Base-by-base conservation (phyloP, 2,888 invertebrate genomes). In the Azorinus chamasolen region DNA sequence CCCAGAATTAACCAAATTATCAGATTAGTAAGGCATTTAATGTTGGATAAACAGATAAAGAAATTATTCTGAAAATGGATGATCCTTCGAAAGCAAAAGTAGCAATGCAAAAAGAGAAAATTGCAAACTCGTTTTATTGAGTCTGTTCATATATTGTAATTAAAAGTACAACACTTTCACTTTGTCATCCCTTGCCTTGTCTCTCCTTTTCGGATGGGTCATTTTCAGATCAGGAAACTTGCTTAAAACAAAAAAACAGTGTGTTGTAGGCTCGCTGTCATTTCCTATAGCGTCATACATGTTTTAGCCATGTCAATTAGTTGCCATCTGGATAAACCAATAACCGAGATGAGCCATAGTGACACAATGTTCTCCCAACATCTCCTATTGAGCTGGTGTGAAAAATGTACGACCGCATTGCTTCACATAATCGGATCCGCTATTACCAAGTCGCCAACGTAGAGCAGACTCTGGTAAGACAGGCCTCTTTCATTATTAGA, bases 231-330 rank as follows among this genome's bases (percentile, higher is more conserved):
- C 68, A 22, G 53, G 51, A 61, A 72, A 69, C 25, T 62, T 57
- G 4, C 14, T 25, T 41, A 72, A 12, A 54, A 77, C 70, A 62
- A 63, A 77, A 63, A 77, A 78, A 68, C 64, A 64, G 37, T 73
- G 63, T 54, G 72, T 73, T 18, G 78, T 64, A 37, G 72, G 78
- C 18, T 62, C 59, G 27, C 12, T 63, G 22, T 63, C 50, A n/a
- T n/a, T n/a, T n/a, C n/a, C n/a, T n/a, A n/a, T n/a, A n/a, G n/a
- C n/a, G n/a, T n/a, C n/a, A n/a, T n/a, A n/a, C n/a, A n/a, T n/a
- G 20, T 53, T 20, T 51, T 53, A 39, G 53, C 51, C 53, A 68
- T 61, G 5, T 68, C 68, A 0, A 46, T 6, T 24, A 59, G 41
- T 27, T 59, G 68, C 25, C 54, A 51, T 43, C 39, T 61, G 20